These are phyloP conservation scores for Enteromius trimaculatus DNA, from an alignment of 2,797 vertebrate species.

Conservation along the genomic window DNA sequence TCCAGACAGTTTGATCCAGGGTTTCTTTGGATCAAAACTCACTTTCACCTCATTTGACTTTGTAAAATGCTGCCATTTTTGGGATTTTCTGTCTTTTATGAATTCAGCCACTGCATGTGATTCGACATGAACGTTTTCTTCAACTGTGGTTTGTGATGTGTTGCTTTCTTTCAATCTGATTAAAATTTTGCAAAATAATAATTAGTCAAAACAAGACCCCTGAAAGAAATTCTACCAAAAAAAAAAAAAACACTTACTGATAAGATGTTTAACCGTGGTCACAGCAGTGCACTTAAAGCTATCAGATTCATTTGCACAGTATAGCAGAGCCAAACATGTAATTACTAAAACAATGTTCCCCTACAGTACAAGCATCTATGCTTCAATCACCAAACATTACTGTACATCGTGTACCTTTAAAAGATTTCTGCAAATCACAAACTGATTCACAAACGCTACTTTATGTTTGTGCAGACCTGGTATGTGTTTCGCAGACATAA, in stretches of 20 bases:
- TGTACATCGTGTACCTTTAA: not conserved
- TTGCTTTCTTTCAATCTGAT: slow-evolving; percentile 24
- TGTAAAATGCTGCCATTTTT: slow-evolving; percentile 55
- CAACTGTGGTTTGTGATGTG: slow-evolving; percentile 64
- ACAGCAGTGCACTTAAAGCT: not conserved
- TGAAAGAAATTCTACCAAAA: not conserved
- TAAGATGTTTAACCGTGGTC: not conserved
- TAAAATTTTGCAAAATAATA: not conserved
- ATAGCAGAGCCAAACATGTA: not conserved
- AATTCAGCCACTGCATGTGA: slow-evolving; percentile 72
- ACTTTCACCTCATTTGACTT: slow-evolving; percentile 67
- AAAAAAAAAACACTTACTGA: not conserved
- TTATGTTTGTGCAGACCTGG: no score
- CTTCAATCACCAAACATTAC: not conserved
- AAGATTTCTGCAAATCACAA: not conserved
- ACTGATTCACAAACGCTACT: not conserved
- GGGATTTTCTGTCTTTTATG: slow-evolving; percentile 70
- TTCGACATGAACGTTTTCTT: slow-evolving; percentile 67
- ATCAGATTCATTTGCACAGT: not conserved
- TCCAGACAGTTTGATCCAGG: slow-evolving; percentile 76
- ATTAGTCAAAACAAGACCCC: not conserved
- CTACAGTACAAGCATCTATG: not conserved
- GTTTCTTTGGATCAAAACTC: slow-evolving; percentile 58
- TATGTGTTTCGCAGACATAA: no score
- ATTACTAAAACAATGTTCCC: not conserved